phyloP scores from a whole-genome alignment of 35 echinoderm and acorn worm species.

The Heliocidaris tuberculata region DNA sequence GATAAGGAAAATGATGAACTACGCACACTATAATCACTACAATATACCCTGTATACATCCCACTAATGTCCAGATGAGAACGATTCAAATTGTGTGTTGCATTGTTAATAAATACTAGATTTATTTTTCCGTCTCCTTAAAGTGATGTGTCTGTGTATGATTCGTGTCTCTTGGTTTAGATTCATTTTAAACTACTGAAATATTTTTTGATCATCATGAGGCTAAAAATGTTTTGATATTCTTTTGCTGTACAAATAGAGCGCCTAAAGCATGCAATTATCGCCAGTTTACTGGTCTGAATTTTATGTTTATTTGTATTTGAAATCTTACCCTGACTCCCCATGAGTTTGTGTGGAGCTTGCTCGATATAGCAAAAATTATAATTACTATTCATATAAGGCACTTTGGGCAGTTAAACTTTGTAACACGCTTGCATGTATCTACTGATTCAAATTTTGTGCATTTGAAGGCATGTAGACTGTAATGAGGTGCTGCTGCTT shows the following conservation, averaged over 20 bases:
- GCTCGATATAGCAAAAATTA: no score
- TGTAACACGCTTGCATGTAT: no score
- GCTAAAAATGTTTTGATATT: no score
- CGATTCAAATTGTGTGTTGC: neutral
- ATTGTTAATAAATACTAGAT: neutral
- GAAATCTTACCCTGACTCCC: no score
- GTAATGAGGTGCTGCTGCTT: neutral
- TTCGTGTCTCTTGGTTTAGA: neutral
- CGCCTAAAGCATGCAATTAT: neutral
- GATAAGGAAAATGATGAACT: neutral
- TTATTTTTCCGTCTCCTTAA: conserved; percentile 18
- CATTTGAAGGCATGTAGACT: neutral
- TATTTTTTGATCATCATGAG: no score
- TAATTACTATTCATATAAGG: no score
- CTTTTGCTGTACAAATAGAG: no score
- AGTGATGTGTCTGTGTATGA: neutral
- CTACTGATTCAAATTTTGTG: no score
- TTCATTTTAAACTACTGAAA: neutral
- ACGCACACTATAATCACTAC: neutral
- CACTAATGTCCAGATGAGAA: neutral
- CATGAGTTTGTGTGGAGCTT: no score
- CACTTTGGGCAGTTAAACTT: no score
- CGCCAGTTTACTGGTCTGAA: neutral
- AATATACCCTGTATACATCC: neutral
- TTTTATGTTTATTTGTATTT: neutral